Evolutionary conservation across 2,888 invertebrate genomes (phyloP), one percentile per base, ranked within the genome.

Genomic region (Drosophila bunnanda): DNA sequence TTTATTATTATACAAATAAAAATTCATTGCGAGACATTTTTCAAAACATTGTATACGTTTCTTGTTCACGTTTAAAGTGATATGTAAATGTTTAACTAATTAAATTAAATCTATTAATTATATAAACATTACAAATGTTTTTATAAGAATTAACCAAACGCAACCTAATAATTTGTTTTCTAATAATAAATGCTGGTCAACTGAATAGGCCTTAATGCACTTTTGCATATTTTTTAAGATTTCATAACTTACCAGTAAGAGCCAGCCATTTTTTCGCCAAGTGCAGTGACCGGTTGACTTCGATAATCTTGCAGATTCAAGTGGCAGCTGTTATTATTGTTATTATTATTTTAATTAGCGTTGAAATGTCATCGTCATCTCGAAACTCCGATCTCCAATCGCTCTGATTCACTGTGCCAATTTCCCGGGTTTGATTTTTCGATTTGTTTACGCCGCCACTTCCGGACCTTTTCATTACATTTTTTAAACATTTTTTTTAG

Each of bases 341-440:
- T 88, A 85, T 83, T 78, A 78, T 83, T 83, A 86, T 88, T 83
- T 78, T 83, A 83, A 83, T 83, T 83, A 83, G 83, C 83, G 83
- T 86, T 82, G 64, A 86, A 83, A 83, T 88, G 80, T 79, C 80
- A 78, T 70, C 81, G 82, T 86, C 80, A 82, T 61, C 73, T 43
- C 56, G 8, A 34, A 41, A 48, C 53, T 9, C 39, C 46, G 44
- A 38, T 59, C 52, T 22, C 71, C 70, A 43, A 46, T 59, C 50
- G 59, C 39, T 32, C 59, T 59, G 56, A 56, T 75, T 73, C 64
- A 68, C 64, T 77, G 82, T 77, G 81, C 86, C 82, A 85, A 88
- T 75, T 79, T 79, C 53, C 34, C 17, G 9, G 28, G 52, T 53
- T 48, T 56, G 67, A 39, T 36, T 44, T 65, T 43, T 65, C 25